A percentile compares a stretch with the other conserved stretches of the same genome.
Evolutionary conservation across 1,140 invertebrate genomes (phyloP).

Genomic region (Coenobita brevimanus): DNA sequence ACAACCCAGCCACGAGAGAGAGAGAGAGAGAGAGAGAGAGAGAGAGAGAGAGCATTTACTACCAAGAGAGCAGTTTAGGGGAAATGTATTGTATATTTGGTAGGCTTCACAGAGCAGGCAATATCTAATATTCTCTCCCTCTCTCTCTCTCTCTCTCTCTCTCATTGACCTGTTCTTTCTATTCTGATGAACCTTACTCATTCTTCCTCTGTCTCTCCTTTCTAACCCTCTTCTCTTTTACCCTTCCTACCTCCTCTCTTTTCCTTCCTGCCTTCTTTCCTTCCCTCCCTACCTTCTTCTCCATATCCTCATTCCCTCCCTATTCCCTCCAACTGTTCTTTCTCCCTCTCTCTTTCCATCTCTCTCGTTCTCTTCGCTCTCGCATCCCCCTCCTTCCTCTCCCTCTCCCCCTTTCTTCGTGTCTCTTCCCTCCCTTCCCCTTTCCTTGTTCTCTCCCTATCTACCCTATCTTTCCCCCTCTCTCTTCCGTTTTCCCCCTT

Average conservation of each 20-base stretch:
- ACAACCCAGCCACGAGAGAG: no score
- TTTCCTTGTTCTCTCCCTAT: no score
- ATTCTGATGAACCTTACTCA: neutral
- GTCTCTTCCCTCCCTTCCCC: neutral
- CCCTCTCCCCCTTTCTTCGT: neutral
- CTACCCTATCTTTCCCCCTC: no score
- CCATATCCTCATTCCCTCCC: no score
- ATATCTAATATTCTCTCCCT: neutral
- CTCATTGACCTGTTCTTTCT: neutral
- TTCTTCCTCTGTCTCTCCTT: neutral
- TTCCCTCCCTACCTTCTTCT: neutral
- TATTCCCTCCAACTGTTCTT: no score
- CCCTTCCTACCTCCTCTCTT: no score
- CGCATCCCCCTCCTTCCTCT: neutral
- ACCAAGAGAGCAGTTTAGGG: no score
- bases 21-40: no score
- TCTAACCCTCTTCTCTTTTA: neutral
- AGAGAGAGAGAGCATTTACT: no score
- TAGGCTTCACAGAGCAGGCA: neutral
- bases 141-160: neutral
- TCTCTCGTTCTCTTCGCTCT: neutral
- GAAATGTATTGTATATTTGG: neutral
- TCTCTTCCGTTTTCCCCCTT: neutral
- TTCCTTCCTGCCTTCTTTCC: neutral
- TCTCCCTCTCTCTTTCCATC: no score